Percentiles rank a stretch among this genome's conserved stretches.
Conservation (phyloP, 2,113 vertebrate genomes). For the Cottus gobio region DNA sequence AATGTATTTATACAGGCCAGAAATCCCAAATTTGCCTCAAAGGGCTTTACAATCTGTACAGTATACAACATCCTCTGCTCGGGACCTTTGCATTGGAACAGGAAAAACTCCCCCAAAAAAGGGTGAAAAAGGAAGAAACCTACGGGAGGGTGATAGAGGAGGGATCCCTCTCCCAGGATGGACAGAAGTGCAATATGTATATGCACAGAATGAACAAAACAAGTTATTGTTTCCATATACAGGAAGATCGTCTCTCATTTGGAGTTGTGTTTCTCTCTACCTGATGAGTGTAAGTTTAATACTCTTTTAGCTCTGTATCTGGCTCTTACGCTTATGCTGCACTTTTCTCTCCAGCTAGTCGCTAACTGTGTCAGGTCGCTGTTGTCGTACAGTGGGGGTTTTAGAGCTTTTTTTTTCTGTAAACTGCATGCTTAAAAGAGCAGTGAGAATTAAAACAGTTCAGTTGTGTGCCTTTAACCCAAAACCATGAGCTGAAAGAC, state of each 20-base stretch:
- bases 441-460: not conserved
- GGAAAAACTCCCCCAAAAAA: not conserved
- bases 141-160: too few relatives aligned
- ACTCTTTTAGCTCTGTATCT: conserved; percentile 1
- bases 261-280: not conserved
- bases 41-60: not conserved
- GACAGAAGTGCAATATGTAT: not conserved
- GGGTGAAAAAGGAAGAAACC: not conserved
- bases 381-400: too few relatives aligned
- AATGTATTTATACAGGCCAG: not conserved
- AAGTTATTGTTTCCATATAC: not conserved
- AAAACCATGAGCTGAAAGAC: not conserved
- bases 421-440: not conserved
- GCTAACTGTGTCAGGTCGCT: too few relatives aligned
- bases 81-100: not conserved
- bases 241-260: not conserved
- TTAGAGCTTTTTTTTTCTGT: not conserved
- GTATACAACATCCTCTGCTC: not conserved
- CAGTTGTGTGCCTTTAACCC: not conserved
- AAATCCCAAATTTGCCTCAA: not conserved
- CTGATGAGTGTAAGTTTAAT: not conserved
- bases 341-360: not conserved
- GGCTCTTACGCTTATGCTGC: not conserved
- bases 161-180: not conserved
- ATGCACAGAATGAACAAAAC: not conserved